Evolutionary conservation across 2,888 invertebrate genomes (phyloP), one percentile per base, ranked within the genome.

Genomic region (Antheraea assamensis): DNA sequence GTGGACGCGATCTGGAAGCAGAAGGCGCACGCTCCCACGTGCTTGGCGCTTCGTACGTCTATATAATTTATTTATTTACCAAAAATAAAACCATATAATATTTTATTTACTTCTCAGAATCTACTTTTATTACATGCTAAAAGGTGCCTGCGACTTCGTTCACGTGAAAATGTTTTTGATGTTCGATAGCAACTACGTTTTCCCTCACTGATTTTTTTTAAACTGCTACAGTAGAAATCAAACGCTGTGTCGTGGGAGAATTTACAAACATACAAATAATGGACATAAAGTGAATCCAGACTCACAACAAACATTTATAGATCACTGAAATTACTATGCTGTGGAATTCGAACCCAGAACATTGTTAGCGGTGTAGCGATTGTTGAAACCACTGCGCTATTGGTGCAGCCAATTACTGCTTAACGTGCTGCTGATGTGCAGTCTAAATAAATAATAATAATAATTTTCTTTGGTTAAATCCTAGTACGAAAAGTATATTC

Each of bases 21-120:
- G 92, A 90, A 70, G 87, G 85, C 2, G 88, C 87, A 0, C 88
- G 87, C 75, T 92, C 92, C 89, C 90, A 89, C 42, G 86, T 81
- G 71, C 75, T 87, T 10, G 94, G 88, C 64, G 91, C 91, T 80
- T 95, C 95, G 82, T 95, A 95, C 0, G 95, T 95, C 95, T 95
- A 82, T 24, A 80, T 80, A n/a, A n/a, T n/a, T n/a, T n/a, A n/a
- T n/a, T n/a, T n/a, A n/a, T n/a, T n/a, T n/a, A n/a, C n/a, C n/a
- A n/a, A n/a, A n/a, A n/a, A n/a, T n/a, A 49, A 74, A 58, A 31
- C 2, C 31, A 61, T 7, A 8, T 21, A 49, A 64, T 21, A 61
- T 15, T n/a, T 42, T n/a, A 55, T 13, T 31, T 21, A 52, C 27
- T 15, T 21, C 21, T 5, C 10, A n/a, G 49, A 52, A 76, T 72